A percentile compares a stretch with the other conserved stretches of the same genome.
These are phyloP conservation scores for Azorinus chamasolen DNA, from an alignment of 2,888 invertebrate genomes.

Conservation along the genomic window DNA sequence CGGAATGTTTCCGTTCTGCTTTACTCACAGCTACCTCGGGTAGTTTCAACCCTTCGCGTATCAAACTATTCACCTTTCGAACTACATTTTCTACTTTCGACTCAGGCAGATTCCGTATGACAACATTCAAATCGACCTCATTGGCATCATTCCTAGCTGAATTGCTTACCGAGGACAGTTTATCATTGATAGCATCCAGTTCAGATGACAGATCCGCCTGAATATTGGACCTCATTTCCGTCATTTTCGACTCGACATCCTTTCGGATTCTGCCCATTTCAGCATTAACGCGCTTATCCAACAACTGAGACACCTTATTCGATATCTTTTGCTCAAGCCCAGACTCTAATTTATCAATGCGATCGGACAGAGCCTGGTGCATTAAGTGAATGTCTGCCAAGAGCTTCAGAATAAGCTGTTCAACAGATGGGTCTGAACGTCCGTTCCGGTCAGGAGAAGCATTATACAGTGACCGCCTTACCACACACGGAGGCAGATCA, in stretches of 20 bases:
- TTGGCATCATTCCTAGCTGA: background rate
- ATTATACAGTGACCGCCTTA: background rate
- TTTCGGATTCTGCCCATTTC: constrained; percentile 18
- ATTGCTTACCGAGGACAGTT: background rate
- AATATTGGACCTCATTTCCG: background rate
- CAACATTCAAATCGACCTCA: background rate
- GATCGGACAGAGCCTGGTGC: constrained; percentile 4
- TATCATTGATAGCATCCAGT: constrained; percentile 10
- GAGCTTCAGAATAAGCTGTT: background rate
- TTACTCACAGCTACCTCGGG: background rate
- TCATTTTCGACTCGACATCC: constrained; percentile 11
- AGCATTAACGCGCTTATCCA: constrained; percentile 11
- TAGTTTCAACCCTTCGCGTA: constrained; percentile 5
- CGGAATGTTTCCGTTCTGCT: constrained; percentile 5
- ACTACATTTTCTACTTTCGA: constrained; percentile 5
- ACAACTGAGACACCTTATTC: constrained; percentile 11
- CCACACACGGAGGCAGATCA: background rate
- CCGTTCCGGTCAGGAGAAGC: background rate
- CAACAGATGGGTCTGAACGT: background rate
- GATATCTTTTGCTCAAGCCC: constrained; percentile 21
- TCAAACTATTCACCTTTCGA: background rate
- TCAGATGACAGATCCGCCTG: constrained; percentile 5
- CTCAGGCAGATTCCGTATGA: constrained; percentile 6
- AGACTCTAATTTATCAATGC: constrained; percentile 18
- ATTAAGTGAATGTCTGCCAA: constrained; percentile 10